These are phyloP conservation scores for Brachionus rubens DNA, from an alignment of 1,140 invertebrate species.

Conservation along the genomic window DNA sequence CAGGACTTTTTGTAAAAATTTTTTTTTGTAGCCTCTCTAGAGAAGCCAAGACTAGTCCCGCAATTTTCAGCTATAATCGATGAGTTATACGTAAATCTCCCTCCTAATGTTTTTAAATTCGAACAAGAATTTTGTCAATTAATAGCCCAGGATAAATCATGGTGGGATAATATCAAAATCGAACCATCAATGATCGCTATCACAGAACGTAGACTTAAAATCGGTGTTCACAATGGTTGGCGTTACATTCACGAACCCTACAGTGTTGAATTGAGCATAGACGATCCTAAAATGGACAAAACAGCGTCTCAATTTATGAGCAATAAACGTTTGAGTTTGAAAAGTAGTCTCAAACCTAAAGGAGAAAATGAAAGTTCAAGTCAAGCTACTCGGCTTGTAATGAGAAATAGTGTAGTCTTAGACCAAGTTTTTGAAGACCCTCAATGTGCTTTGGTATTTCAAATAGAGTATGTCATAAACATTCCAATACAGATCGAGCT, in stretches of 20 bases:
- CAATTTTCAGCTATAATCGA: slow-evolving; percentile 52
- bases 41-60: slow-evolving; percentile 52
- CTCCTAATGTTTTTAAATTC: slow-evolving; percentile 56
- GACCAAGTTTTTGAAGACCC: slow-evolving; percentile 43
- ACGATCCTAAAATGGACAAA: slow-evolving; percentile 45
- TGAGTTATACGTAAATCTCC: slow-evolving; percentile 52
- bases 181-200: slow-evolving; percentile 49
- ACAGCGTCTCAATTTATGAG: slow-evolving; percentile 9
- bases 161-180: slow-evolving; percentile 20
- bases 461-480: slow-evolving; percentile 26
- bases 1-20: not conserved
- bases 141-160: slow-evolving; percentile 53
- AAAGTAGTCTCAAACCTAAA: slow-evolving; percentile 5
- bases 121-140: slow-evolving; percentile 55
- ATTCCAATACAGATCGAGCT: slow-evolving; percentile 34
- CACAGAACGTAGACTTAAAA: slow-evolving; percentile 54
- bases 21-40: slow-evolving; percentile 51
- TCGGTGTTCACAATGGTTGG: slow-evolving; percentile 60
- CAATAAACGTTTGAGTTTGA: slow-evolving; percentile 28
- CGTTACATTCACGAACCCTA: slow-evolving; percentile 57
- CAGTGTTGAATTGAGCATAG: slow-evolving; percentile 52
- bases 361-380: not conserved
- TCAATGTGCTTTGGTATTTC: slow-evolving; percentile 6
- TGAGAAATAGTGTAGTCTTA: slow-evolving; percentile 40
- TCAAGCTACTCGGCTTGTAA: slow-evolving; percentile 5